These are phyloP conservation scores for Chaetops frenatus DNA, from an alignment of 2,113 vertebrate genomes.

Conservation along the genomic window DNA sequence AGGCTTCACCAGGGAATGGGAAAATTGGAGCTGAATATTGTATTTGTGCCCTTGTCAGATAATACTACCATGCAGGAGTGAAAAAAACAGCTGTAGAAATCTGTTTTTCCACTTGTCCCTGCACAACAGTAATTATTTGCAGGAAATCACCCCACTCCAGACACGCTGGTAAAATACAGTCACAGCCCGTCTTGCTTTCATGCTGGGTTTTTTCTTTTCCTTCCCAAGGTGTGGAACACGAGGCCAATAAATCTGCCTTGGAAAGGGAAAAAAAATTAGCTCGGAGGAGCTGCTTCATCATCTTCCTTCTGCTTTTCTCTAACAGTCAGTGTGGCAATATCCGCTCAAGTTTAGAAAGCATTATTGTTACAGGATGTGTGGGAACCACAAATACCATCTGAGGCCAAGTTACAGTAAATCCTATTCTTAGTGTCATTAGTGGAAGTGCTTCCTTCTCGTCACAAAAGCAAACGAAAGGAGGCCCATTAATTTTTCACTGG, in stretches of 20 bases:
- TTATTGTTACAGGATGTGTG: slow-evolving; percentile 46
- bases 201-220: neutral
- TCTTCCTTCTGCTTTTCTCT: slow-evolving; percentile 42
- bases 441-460: slow-evolving; percentile 27
- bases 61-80: neutral
- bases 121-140: neutral
- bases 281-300: neutral
- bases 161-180: neutral
- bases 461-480: neutral
- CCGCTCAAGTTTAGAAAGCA: slow-evolving; percentile 30
- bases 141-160: neutral
- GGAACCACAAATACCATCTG: slow-evolving; percentile 30
- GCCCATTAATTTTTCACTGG: slow-evolving; percentile 44
- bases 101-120: neutral
- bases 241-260: neutral
- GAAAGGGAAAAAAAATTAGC: neutral
- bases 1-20: neutral
- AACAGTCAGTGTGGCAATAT: slow-evolving; percentile 27
- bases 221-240: neutral
- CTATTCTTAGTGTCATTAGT: slow-evolving; percentile 56
- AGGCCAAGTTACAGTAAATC: slow-evolving; percentile 55
- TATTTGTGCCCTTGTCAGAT: neutral
- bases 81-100: neutral
- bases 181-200: neutral
- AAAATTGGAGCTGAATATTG: neutral